Conservation (phyloP, 1,140 invertebrate genomes). For the Calephelis nemesis region DNA sequence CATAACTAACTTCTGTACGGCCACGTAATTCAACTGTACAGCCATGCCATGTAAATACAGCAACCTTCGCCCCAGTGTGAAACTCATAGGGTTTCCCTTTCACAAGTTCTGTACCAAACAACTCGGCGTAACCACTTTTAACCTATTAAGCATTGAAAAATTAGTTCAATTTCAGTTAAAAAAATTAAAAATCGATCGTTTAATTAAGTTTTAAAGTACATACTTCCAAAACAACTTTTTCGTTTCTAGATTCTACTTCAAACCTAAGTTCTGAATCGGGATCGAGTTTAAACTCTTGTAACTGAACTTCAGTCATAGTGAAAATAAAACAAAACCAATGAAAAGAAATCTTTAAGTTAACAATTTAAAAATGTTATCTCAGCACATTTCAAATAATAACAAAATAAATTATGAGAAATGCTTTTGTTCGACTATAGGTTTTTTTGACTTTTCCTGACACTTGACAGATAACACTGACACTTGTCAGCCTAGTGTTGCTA, state of each 20-base stretch:
- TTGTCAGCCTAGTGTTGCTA: too few relatives aligned
- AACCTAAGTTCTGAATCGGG: slow-evolving; percentile 93
- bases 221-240: slow-evolving; percentile 91
- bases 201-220: slow-evolving; percentile 29
- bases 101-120: slow-evolving; percentile 98
- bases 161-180: background rate
- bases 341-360: background rate
- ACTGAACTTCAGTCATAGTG: slow-evolving; percentile 72
- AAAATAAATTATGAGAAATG: too few relatives aligned
- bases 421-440: too few relatives aligned
- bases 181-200: background rate
- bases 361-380: background rate
- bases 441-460: too few relatives aligned
- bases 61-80: slow-evolving; percentile 93
- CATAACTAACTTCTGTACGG: slow-evolving; percentile 94
- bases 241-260: slow-evolving; percentile 93
- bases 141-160: slow-evolving; percentile 80
- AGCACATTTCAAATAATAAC: background rate
- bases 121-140: slow-evolving; percentile 93
- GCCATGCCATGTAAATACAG: slow-evolving; percentile 97
- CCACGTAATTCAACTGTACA: slow-evolving; percentile 91
- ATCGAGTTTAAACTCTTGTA: slow-evolving; percentile 92
- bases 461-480: too few relatives aligned
- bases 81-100: slow-evolving; percentile 97
- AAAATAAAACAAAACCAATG: slow-evolving; percentile 7